Evolutionary conservation across 2,797 vertebrate species (phyloP).

Genomic region (Alexandromys oeconomus): DNA sequence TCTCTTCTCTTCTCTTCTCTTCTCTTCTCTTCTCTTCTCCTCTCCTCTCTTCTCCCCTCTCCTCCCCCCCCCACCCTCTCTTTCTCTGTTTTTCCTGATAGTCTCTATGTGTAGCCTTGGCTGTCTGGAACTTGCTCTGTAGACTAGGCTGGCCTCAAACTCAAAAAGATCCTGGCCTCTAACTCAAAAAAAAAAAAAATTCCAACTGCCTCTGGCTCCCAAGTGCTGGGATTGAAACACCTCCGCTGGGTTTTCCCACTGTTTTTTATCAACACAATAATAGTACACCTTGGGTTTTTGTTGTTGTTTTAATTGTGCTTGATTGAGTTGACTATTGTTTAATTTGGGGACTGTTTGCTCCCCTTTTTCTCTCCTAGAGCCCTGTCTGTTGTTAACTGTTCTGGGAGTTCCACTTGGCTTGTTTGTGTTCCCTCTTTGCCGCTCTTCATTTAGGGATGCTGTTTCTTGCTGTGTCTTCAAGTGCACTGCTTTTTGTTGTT

Average conservation of each 20-base stretch:
- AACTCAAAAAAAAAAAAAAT: too few species aligned
- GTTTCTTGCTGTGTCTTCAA: neutral
- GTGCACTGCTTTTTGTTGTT: neutral
- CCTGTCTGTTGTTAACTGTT: neutral
- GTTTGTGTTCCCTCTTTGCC: neutral
- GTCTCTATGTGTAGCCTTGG: too few species aligned
- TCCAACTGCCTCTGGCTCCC: too few species aligned
- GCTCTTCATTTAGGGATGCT: neutral
- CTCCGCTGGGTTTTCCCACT: neutral
- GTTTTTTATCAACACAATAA: neutral
- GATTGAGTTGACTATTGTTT: neutral
- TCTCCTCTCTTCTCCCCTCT: fast-evolving
- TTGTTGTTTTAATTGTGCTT: neutral
- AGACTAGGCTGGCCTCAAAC: too few species aligned
- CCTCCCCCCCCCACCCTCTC: fast-evolving
- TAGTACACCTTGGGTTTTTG: neutral
- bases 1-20: too few species aligned
- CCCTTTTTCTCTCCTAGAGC: neutral
- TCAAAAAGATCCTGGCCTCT: too few species aligned
- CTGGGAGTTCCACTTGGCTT: neutral
- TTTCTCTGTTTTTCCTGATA: too few species aligned
- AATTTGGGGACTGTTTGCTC: neutral
- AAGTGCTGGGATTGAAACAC: too few species aligned
- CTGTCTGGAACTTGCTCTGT: too few species aligned
- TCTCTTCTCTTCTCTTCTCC: too few species aligned